Conservation (phyloP, 2,113 vertebrate species). For the Lamprotornis superbus region DNA sequence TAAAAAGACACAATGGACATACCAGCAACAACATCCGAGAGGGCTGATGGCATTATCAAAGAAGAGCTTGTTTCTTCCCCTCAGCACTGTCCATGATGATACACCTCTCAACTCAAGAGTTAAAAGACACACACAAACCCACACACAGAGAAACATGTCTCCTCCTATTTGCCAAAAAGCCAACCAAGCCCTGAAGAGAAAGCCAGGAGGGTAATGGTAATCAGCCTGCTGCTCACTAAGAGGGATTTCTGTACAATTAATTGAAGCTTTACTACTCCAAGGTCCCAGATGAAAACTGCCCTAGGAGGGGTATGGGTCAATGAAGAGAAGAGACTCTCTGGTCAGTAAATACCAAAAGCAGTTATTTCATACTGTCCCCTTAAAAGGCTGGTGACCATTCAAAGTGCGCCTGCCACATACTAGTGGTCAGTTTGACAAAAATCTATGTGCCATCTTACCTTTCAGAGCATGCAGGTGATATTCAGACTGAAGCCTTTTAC, state of each 20-base stretch:
- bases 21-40: neutral
- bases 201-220: neutral
- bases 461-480: neutral
- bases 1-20: neutral
- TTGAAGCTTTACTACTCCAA: neutral
- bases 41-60: neutral
- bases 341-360: neutral
- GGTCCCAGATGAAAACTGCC: neutral
- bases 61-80: neutral
- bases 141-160: rapidly evolving
- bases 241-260: neutral
- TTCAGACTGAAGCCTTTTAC: neutral
- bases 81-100: neutral
- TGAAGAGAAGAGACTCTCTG: neutral
- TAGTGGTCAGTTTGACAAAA: neutral
- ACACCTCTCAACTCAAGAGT: neutral
- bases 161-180: neutral
- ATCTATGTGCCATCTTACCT: neutral
- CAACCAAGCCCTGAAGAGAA: neutral
- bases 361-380: neutral
- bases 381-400: neutral
- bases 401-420: neutral
- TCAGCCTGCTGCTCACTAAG: neutral
- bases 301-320: neutral
- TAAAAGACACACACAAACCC: neutral